Evolutionary conservation across 2,888 invertebrate genomes (phyloP).

Genomic region (Drosophila nr. perissopoda): DNA sequence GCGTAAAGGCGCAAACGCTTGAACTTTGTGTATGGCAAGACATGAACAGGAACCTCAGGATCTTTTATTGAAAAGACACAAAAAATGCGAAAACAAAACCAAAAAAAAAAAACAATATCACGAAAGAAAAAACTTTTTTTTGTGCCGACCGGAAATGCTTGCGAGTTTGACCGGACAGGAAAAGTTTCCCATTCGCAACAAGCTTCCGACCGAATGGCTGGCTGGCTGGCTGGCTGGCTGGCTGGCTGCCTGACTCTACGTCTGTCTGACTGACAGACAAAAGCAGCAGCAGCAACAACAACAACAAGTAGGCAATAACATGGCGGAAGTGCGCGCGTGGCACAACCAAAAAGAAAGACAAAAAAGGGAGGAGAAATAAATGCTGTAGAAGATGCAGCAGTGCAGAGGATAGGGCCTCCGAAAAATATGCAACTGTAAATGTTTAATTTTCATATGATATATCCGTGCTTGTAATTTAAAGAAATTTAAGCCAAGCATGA

Average conservation of each 20-base stretch:
- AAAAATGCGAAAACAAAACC: slow-evolving; percentile 37
- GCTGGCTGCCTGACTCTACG: slow-evolving; percentile 26
- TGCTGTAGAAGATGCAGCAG: slow-evolving; percentile 49
- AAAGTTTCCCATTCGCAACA: slow-evolving; percentile 60
- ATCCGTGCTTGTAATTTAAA: not conserved
- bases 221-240: too few species aligned
- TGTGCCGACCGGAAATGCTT: slow-evolving; percentile 71
- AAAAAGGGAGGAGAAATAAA: slow-evolving; percentile 30
- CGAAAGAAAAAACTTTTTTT: slow-evolving; percentile 46
- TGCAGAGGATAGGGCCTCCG: slow-evolving; percentile 24
- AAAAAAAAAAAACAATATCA: not conserved
- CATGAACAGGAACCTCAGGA: slow-evolving; percentile 42
- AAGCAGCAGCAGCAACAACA: slow-evolving; percentile 25
- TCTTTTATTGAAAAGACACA: slow-evolving; percentile 55
- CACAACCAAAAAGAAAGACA: slow-evolving; percentile 48
- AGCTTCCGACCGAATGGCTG: slow-evolving; percentile 26
- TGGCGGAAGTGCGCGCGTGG: slow-evolving; percentile 75
- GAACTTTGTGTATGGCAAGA: slow-evolving; percentile 54
- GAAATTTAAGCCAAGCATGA: not conserved
- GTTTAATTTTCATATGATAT: slow-evolving; percentile 26
- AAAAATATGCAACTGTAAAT: slow-evolving; percentile 62
- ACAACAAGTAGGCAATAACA: slow-evolving; percentile 62
- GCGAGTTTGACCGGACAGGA: slow-evolving; percentile 57
- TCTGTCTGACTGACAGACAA: slow-evolving; percentile 28
- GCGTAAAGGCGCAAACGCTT: slow-evolving; percentile 74